These are phyloP conservation scores for Eristalis intricaria DNA, from an alignment of 2,888 invertebrate species.

Conservation along the genomic window DNA sequence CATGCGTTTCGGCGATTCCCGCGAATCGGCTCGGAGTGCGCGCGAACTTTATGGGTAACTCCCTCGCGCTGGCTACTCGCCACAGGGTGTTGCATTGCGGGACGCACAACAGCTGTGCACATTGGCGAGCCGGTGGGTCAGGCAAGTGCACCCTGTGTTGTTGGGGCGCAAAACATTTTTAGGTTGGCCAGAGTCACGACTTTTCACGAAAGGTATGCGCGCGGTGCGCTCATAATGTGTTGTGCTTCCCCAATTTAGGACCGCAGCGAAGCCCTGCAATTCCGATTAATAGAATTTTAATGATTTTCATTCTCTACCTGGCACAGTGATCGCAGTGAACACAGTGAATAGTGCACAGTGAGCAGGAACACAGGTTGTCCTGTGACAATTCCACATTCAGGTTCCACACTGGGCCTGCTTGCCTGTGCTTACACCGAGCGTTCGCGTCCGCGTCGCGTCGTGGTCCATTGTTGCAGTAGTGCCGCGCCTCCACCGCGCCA, in stretches of 20 bases:
- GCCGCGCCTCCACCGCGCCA: conserved; percentile 48
- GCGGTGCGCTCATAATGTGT: conserved; percentile 55
- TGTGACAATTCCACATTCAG: conserved; percentile 65
- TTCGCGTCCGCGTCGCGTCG: conserved; percentile 16
- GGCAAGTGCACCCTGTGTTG: conserved; percentile 46
- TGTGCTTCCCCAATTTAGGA: conserved; percentile 67
- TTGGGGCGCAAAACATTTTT: conserved; percentile 35
- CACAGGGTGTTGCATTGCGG: conserved; percentile 51
- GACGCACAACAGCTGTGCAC: conserved; percentile 27
- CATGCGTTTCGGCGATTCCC: conserved; percentile 72
- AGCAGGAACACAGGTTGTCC: conserved; percentile 55
- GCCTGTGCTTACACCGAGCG: neutral
- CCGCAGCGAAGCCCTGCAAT: conserved; percentile 51
- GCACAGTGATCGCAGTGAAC: too few relatives aligned
- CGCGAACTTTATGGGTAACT: conserved; percentile 69
- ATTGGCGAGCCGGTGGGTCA: neutral
- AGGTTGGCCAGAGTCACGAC: conserved; percentile 54
- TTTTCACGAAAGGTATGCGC: conserved; percentile 54
- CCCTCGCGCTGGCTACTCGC: conserved; percentile 51
- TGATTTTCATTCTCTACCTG: conserved; percentile 67
- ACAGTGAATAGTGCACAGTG: conserved; percentile 4
- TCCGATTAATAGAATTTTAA: conserved; percentile 73
- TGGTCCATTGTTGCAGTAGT: conserved; percentile 51
- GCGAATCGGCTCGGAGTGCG: conserved; percentile 65
- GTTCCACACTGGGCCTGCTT: conserved; percentile 28